These are phyloP conservation scores for Percina caprodes DNA, from an alignment of 2,113 vertebrate species.

Conservation along the genomic window DNA sequence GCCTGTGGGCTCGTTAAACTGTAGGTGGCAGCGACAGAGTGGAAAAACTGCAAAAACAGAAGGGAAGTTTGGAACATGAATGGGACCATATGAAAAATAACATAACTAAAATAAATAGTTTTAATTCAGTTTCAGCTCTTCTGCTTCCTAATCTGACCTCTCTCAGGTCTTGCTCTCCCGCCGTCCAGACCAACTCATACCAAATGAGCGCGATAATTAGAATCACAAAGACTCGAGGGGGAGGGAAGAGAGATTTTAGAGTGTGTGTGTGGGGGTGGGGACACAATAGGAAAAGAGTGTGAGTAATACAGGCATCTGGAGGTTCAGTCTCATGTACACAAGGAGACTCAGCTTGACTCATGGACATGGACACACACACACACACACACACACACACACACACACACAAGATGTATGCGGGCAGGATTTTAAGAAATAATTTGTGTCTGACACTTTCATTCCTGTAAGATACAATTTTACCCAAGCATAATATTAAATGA, in stretches of 20 bases:
- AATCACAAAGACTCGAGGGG: slow-evolving; percentile 68
- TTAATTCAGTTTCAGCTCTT: neutral
- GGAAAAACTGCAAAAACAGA: slow-evolving; percentile 23
- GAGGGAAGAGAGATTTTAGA: slow-evolving; percentile 34
- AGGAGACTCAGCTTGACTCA: slow-evolving; percentile 39
- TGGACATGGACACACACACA: slow-evolving; percentile 4
- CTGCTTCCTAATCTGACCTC: slow-evolving; percentile 18
- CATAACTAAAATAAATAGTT: neutral
- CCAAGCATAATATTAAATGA: slow-evolving; percentile 42
- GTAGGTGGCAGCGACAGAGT: slow-evolving; percentile 29
- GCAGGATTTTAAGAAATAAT: slow-evolving; percentile 2
- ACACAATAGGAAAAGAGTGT: slow-evolving; percentile 68
- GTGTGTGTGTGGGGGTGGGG: neutral
- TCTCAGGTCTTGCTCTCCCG: slow-evolving; percentile 32
- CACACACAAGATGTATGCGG: slow-evolving; percentile 1
- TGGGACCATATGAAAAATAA: slow-evolving; percentile 1
- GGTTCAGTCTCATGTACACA: slow-evolving; percentile 48
- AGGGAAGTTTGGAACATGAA: too few relatives aligned
- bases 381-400: neutral
- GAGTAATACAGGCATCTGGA: slow-evolving; percentile 75
- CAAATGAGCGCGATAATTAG: slow-evolving; percentile 76
- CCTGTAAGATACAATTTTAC: slow-evolving; percentile 17
- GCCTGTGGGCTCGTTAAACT: slow-evolving; percentile 34
- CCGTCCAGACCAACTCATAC: slow-evolving; percentile 64
- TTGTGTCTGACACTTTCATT: slow-evolving; percentile 18